Evolutionary conservation across 2,797 vertebrate genomes (phyloP), one percentile per base, ranked within the genome.

Genomic region (Epinephelus awoara): DNA sequence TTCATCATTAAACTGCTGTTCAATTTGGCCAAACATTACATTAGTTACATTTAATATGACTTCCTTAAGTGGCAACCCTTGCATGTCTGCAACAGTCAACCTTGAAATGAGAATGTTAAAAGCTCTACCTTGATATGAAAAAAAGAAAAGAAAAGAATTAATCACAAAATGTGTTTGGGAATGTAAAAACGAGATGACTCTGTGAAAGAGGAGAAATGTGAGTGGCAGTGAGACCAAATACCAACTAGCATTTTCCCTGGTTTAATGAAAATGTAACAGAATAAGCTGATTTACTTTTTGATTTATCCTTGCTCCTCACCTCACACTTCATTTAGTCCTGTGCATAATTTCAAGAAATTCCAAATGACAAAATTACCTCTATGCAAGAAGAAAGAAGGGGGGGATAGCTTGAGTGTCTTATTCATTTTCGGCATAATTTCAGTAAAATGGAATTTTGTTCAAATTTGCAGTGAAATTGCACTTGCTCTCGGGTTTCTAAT

Each of bases 401-500:
- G 34, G 34, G 6, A 8, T 34, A 23, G 68, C 62, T 82, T 57
- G 61, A 89, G 79, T 84, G 77, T 61, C 42, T 49, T 67, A 5
- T 34, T 87, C 59, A 81, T 72, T 68, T 79, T 55, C 2, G 25
- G 27, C 25, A 62, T 77, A 27, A 75, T 79, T 84, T 83, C 29
- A 34, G 3, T n/a, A 44, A 79, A 85, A 84, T 83, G 2, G 9
- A 76, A 77, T 44, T 86, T 63, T 49, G n/a, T 63, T 83, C 44
- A 75, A 74, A 87, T 73, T 82, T 72, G 34, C 58, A 55, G 25
- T 5, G 21, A 71, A 80, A 77, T 71, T 66, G 50, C 54, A 51
- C 40, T 58, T 58, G n/a, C 49, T 62, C 57, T 58, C 3, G 13
- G 69, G 61, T 29, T 77, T 77, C 65, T 82, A 77, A 90, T 87